Percentiles rank a stretch among this genome's conserved stretches.
phyloP scores from a whole-genome alignment of 1,140 invertebrate genomes.

The Atta colombica region DNA sequence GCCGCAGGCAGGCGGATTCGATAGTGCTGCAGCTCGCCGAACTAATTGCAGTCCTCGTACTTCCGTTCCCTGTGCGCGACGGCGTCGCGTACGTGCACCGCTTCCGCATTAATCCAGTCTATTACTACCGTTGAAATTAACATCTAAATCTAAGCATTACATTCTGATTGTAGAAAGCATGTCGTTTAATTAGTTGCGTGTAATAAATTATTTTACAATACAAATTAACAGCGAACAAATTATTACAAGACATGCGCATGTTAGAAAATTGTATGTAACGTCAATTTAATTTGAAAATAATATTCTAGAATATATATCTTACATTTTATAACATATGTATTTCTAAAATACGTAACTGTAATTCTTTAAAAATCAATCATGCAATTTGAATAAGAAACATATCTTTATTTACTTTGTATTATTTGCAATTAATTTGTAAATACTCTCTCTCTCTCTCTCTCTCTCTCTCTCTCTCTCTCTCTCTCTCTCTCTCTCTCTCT shows the following conservation, averaged over 20 bases:
- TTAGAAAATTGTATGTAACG: neutral
- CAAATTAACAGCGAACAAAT: neutral
- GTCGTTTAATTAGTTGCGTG: constrained; percentile 32
- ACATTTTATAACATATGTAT: neutral
- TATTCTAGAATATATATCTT: neutral
- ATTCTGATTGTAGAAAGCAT: constrained; percentile 43
- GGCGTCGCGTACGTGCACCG: constrained; percentile 52
- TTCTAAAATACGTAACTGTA: neutral
- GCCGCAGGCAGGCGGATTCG: constrained; percentile 48
- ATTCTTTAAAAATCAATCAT: neutral
- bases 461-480: too few species aligned
- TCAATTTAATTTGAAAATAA: neutral
- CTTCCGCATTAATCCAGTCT: constrained; percentile 58
- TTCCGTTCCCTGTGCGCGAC: constrained; percentile 33
- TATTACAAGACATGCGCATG: neutral
- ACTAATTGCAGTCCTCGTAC: constrained; percentile 54
- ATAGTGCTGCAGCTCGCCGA: constrained; percentile 39
- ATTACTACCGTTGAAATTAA: constrained; percentile 59
- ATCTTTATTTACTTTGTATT: neutral
- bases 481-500: neutral
- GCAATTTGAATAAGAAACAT: neutral
- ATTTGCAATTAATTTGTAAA: neutral
- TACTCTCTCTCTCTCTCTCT: neutral
- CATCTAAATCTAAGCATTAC: constrained; percentile 57
- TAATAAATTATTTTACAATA: neutral